Percentiles rank a stretch among this genome's conserved stretches.
Evolutionary conservation across 2,888 invertebrate species (phyloP).

Genomic region (Hypena proboscidalis): DNA sequence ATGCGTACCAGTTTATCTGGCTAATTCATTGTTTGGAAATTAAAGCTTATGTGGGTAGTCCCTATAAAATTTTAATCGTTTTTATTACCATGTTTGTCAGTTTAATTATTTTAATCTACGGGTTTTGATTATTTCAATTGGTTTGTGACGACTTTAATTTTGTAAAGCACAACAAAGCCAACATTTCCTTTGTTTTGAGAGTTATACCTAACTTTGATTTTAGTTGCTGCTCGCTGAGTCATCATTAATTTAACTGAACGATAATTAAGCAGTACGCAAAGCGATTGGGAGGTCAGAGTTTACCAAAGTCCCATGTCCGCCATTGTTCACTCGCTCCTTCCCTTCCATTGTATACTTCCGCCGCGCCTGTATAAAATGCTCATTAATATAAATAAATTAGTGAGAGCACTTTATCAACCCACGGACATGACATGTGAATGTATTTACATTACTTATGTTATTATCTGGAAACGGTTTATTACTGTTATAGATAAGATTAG

Average conservation of each 20-base stretch:
- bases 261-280: constrained; percentile 50
- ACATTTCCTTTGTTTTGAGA: neutral
- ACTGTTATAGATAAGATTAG: neutral
- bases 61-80: constrained; percentile 1
- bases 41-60: constrained; percentile 1
- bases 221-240: neutral
- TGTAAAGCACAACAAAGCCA: too few species aligned
- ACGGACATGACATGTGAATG: constrained; percentile 13
- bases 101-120: constrained; percentile 1
- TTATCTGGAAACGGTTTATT: too few species aligned
- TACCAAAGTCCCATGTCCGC: constrained; percentile 49
- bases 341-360: constrained; percentile 54
- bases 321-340: constrained; percentile 42
- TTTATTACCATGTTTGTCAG: constrained; percentile 6
- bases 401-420: constrained; percentile 26
- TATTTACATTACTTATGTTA: constrained; percentile 8
- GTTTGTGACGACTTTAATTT: too few species aligned
- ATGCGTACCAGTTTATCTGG: constrained; percentile 11
- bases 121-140: too few species aligned
- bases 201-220: neutral
- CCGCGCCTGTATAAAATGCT: constrained; percentile 29
- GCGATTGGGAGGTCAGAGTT: constrained; percentile 53
- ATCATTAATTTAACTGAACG: constrained; percentile 16
- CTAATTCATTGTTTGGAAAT: constrained; percentile 11
- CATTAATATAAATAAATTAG: constrained; percentile 48